Evolutionary conservation across 2,888 invertebrate species (phyloP).

Genomic region (Macaria notata): DNA sequence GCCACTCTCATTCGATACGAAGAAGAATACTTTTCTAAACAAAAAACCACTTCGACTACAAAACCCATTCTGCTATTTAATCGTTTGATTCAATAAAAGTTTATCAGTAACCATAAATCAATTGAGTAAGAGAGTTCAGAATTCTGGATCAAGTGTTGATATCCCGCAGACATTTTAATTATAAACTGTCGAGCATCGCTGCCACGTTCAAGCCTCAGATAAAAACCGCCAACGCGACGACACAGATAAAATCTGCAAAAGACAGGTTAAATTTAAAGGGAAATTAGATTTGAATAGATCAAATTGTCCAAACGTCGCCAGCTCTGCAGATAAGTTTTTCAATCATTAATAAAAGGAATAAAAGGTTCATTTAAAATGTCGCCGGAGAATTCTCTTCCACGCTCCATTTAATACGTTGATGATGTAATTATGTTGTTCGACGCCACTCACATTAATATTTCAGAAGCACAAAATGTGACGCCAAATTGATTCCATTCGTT

Average conservation of each 20-base stretch:
- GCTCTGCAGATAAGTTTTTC: conserved; percentile 35
- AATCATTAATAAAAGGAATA: conserved; percentile 35
- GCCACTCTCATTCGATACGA: too few relatives aligned
- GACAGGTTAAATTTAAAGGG: conserved; percentile 72
- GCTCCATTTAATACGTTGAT: conserved; percentile 27
- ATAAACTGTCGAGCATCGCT: conserved; percentile 70
- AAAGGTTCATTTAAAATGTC: conserved; percentile 17
- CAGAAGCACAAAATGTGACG: conserved; percentile 27
- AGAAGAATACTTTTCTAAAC: too few relatives aligned
- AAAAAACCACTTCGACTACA: too few relatives aligned
- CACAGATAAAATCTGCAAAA: conserved; percentile 71
- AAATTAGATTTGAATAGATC: conserved; percentile 73
- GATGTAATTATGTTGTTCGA: conserved; percentile 29
- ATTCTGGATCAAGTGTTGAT: conserved; percentile 60
- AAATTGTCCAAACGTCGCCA: conserved; percentile 57
- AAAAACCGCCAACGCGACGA: conserved; percentile 65
- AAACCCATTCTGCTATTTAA: too few relatives aligned
- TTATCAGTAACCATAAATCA: conserved; percentile 55
- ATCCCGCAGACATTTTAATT: conserved; percentile 77
- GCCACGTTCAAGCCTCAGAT: conserved; percentile 56
- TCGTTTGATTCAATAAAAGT: too few relatives aligned
- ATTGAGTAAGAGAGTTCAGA: conserved; percentile 68
- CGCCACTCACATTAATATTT: conserved; percentile 26
- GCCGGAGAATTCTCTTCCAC: conserved; percentile 18
- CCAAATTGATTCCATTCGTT: conserved; percentile 33